Conservation (phyloP, 2,113 vertebrate genomes). For the Ptilorrhoa leucosticta region DNA sequence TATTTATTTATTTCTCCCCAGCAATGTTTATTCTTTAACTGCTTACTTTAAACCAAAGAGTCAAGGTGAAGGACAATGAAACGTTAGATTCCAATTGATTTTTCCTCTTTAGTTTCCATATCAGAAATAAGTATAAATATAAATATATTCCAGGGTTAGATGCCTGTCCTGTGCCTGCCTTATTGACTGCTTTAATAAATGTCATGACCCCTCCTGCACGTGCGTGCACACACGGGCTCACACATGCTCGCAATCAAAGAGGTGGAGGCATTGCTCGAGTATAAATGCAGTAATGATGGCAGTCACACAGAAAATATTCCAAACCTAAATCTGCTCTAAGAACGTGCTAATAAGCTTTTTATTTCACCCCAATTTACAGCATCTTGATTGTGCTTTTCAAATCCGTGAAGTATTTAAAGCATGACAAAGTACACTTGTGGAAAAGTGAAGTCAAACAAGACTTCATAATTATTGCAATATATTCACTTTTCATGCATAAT, state of each 20-base stretch:
- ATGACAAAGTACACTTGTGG: constrained; percentile 6
- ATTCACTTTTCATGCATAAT: constrained; percentile 58
- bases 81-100: constrained; percentile 28
- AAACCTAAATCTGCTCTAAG: background rate
- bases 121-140: constrained; percentile 55
- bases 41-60: constrained; percentile 66
- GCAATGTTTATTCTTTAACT: constrained; percentile 69
- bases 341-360: constrained; percentile 25
- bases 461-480: constrained; percentile 63
- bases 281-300: constrained; percentile 39
- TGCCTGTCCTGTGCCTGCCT: background rate
- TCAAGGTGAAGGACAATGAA: constrained; percentile 62
- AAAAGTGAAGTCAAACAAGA: constrained; percentile 64
- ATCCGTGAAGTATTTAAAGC: background rate
- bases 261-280: background rate
- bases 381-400: constrained; percentile 26
- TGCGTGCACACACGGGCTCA: background rate
- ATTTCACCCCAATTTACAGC: background rate
- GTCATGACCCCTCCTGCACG: constrained; percentile 33
- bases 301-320: constrained; percentile 15
- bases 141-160: constrained; percentile 58
- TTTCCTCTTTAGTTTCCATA: constrained; percentile 51
- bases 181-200: constrained; percentile 68
- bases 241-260: constrained; percentile 24
- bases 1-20: constrained; percentile 46